Evolutionary conservation across 1,140 invertebrate genomes (phyloP), one percentile per base, ranked within the genome.

Genomic region (Nasonia vitripennis): DNA sequence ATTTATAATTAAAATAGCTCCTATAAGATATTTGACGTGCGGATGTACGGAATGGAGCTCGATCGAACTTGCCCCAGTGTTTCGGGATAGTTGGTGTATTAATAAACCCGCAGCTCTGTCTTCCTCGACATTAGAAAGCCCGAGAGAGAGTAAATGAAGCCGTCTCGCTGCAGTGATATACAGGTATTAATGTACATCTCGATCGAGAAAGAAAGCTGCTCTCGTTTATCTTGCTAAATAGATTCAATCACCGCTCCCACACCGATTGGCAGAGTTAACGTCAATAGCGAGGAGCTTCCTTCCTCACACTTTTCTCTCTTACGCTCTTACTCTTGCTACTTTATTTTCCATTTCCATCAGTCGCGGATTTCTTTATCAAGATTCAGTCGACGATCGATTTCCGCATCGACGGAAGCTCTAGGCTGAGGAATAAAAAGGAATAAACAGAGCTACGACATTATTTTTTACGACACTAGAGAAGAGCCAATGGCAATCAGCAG

Each of bases 1-100:
- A 78, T 84, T 84, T 71, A 77, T 70, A 70, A 84, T 84, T 84
- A 78, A 84, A 84, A 84, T 78, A 78, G 73, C 51, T 83, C 10
- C 10, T 17, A 45, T 17, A 5, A 62, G 73, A 83, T 74, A 17
- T 82, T 73, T 74, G 11, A 55, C 37, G 55, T 6, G n/a, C 55
- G 55, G 27, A 74, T 62, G 45, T 48, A 55, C 55, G 34, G 3
- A 74, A 74, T 74, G 48, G 23, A 62, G 73, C 34, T 75, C 45
- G 34, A 82, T 82, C 70, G 45, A 37, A 67, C 12, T 67, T 70
- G 4, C 62, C 11, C 12, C 14, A 7, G n/a, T 67, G 20, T 67
- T 70, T 70, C 67, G 67, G n/a, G 11, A 10, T 0, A 45, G 6
- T 45, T 45, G 10, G 10, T 27, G 1, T 45, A 45, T 45, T 45